Base-by-base conservation (phyloP, 2,888 invertebrate genomes). In the Agrochola lychnidis region DNA sequence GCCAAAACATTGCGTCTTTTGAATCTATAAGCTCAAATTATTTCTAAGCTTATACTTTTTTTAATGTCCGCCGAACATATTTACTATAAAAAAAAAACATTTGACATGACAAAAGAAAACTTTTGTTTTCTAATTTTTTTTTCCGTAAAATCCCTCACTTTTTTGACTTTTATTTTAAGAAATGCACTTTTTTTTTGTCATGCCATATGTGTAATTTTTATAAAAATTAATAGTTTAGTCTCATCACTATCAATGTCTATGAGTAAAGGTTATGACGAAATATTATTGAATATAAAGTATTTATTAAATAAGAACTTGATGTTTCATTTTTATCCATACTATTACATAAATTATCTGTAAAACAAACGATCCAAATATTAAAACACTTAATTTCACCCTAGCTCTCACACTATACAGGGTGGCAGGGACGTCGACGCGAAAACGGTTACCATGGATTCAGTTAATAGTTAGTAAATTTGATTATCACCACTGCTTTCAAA, bases 241-340 rank as follows among this genome's bases (percentile, higher is more conserved):
- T 59, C 75, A 79, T 76, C 85, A 81, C 79, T 88, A 87, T 87
- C 81, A 82, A 85, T 90, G 86, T 88, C 82, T 88, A 85, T 87
- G 71, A 88, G 82, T 90, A 89, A 89, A 85, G 87, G 83, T 91
- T 88, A 89, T 89, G 91, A 89, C 91, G 90, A 92, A 90, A 89
- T 89, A 92, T 91, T 91, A 91, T 90, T 93, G 90, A 95, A 95
- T 94, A 94, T 93, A 96, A 94, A 93, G 93, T 95, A 96, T 96
- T 96, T 95, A 96, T 96, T 94, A 94, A 94, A 94, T 94, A 94
- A 95, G 92, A 91, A 78, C 82, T 57, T 69, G 63, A 77, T 88
- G 87, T 93, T 94, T 94, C 91, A 88, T 94, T 94, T 92, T 62
- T 30, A 70, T 71, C 51, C 70, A 51, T 40, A 12, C 14, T 51